These are phyloP conservation scores for Muntiacus muntjak DNA, from an alignment of 2,113 vertebrate species.

Conservation along the genomic window DNA sequence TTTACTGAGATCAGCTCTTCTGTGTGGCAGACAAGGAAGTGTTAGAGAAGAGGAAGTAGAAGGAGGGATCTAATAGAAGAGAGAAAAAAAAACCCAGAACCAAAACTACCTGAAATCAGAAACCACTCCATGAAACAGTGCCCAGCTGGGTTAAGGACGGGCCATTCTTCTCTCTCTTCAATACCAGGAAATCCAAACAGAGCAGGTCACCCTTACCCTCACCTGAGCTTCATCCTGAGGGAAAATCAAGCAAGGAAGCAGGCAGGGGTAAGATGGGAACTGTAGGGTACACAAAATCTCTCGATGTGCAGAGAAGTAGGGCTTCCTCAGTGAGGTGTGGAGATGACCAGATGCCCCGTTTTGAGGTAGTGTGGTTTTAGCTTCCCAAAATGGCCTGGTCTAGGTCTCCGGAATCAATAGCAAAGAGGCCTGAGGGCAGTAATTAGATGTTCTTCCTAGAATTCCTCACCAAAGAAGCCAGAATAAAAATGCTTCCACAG, in stretches of 20 bases:
- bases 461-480: neutral
- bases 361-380: neutral
- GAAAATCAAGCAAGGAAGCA: neutral
- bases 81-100: neutral
- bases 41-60: neutral
- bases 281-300: neutral
- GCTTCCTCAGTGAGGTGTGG: neutral
- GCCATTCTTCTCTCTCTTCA: neutral
- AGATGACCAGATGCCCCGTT: neutral
- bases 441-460: slow-evolving; percentile 10
- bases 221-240: neutral
- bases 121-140: neutral
- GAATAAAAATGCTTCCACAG: neutral
- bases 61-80: neutral
- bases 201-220: neutral
- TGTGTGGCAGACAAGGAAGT: neutral
- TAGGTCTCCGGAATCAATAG: neutral
- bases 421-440: neutral
- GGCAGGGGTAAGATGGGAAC: neutral
- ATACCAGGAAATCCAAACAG: neutral
- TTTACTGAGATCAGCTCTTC: slow-evolving; percentile 11
- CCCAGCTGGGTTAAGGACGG: neutral
- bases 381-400: neutral
- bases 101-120: neutral
- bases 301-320: neutral